phyloP scores from a whole-genome alignment of 2,888 invertebrate genomes.

The Melinaea marsaeus region DNA sequence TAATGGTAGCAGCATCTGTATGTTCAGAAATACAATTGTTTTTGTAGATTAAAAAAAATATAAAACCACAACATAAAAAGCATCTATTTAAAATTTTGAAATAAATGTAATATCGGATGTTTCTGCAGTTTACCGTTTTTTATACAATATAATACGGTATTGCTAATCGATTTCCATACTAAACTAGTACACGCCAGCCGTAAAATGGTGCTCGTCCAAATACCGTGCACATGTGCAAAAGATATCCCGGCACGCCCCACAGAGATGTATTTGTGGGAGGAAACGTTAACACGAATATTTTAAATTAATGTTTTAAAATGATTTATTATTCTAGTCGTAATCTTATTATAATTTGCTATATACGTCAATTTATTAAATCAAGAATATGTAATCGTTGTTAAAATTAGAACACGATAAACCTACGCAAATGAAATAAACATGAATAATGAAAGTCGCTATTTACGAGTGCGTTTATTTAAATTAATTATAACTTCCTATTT shows the following conservation, averaged over 20 bases:
- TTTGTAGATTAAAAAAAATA: background rate
- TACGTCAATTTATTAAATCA: background rate
- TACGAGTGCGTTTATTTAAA: conserved; percentile 36
- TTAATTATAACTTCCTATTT: conserved; percentile 44
- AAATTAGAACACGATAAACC: conserved; percentile 7
- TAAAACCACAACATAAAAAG: too few species aligned
- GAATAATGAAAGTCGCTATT: conserved; percentile 13
- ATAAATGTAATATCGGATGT: too few species aligned
- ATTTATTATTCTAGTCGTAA: background rate
- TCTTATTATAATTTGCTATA: background rate
- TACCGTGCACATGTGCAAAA: conserved; percentile 64
- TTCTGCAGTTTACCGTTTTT: too few species aligned
- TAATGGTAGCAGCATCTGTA: conserved; percentile 34
- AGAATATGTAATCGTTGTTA: background rate
- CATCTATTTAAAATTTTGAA: too few species aligned
- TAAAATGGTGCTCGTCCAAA: conserved; percentile 44
- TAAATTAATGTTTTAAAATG: background rate
- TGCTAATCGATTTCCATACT: conserved; percentile 65
- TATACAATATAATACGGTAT: conserved; percentile 32
- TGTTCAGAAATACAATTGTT: conserved; percentile 10
- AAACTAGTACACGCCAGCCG: conserved; percentile 38
- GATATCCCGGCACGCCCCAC: conserved; percentile 26
- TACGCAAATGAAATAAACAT: conserved; percentile 8
- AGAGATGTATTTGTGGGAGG: conserved; percentile 33
- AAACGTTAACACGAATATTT: background rate